Evolutionary conservation across 2,888 invertebrate species (phyloP), one percentile per base, ranked within the genome.

Genomic region (Oligia fasciuncula): DNA sequence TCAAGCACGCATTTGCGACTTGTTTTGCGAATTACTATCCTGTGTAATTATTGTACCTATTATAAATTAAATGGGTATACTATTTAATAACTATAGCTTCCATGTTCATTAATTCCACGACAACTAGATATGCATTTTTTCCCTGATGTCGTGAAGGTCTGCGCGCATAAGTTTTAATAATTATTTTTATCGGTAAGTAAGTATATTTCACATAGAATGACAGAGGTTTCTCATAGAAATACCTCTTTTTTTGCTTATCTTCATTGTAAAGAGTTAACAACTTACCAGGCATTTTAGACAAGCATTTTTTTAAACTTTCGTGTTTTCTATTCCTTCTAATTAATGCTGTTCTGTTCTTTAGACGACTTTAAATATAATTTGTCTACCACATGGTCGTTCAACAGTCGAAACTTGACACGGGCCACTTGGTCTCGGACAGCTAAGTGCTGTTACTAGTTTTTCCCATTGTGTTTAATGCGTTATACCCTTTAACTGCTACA

Each of bases 361-460:
- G 51, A 63, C 40, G n/a, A 54, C 66, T 57, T 60, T 51, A 66
- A 63, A 81, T 66, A 65, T 65, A 70, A 77, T 77, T 80, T 77
- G 77, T 77, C 69, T 46, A 73, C 70, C 73, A 43, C 65, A 63
- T 62, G 23, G 57, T 77, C 43, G 77, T 83, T 78, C 70, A 80
- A 80, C 73, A 81, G 46, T 77, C 60, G 73, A 83, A 82, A 85
- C 80, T 81, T 86, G 87, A 84, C 84, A 88, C 85, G 84, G 89
- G 57, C 72, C 85, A 90, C 82, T 89, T 87, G 86, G 85, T 88
- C 83, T 85, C 73, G 89, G 86, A 82, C 89, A 86, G 88, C 89
- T 94, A 94, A 95, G 95, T 94, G 94, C 91, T 91, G 85, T 92
- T 93, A 92, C 94, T 91, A 88, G 92, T 91, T 90, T 93, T 92